Evolutionary conservation across 2,888 invertebrate species (phyloP).

Genomic region (Cataglyphis altisquamis): DNA sequence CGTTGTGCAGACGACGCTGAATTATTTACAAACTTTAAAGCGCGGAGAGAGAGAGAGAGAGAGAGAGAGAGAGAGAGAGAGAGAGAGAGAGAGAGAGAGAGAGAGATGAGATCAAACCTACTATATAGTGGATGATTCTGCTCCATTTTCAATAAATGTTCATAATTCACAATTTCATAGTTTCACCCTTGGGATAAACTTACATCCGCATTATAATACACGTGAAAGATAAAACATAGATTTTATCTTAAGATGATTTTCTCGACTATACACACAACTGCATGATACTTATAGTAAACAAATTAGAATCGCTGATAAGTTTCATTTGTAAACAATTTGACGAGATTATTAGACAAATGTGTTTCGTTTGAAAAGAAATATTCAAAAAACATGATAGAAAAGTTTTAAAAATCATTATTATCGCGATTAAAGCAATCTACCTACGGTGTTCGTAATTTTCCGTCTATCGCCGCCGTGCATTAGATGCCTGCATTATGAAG

Average conservation of each 20-base stretch:
- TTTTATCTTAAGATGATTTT: not conserved
- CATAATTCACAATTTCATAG: constrained; percentile 29
- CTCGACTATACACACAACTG: not conserved
- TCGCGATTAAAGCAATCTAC: constrained; percentile 31
- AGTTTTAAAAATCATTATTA: not conserved
- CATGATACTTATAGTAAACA: not conserved
- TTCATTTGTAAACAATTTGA: not conserved
- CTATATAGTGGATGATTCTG: constrained; percentile 8
- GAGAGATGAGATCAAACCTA: constrained; percentile 15
- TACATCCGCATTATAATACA: constrained; percentile 21
- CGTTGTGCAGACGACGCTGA: constrained; percentile 63
- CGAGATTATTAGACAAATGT: not conserved
- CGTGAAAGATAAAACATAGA: constrained; percentile 6
- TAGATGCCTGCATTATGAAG: constrained; percentile 46
- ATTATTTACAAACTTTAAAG: constrained; percentile 69
- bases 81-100: too few species aligned
- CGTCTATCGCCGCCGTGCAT: constrained; percentile 36
- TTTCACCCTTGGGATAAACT: constrained; percentile 8
- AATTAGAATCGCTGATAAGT: not conserved
- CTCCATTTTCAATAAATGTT: constrained; percentile 39
- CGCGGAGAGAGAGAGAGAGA: not conserved
- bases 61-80: not conserved
- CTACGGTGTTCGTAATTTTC: constrained; percentile 38
- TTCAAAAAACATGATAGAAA: not conserved
- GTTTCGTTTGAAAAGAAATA: not conserved